Percentiles rank a stretch among this genome's conserved stretches.
These are phyloP conservation scores for Conus betulinus DNA, from an alignment of 1,140 invertebrate species.

Conservation along the genomic window DNA sequence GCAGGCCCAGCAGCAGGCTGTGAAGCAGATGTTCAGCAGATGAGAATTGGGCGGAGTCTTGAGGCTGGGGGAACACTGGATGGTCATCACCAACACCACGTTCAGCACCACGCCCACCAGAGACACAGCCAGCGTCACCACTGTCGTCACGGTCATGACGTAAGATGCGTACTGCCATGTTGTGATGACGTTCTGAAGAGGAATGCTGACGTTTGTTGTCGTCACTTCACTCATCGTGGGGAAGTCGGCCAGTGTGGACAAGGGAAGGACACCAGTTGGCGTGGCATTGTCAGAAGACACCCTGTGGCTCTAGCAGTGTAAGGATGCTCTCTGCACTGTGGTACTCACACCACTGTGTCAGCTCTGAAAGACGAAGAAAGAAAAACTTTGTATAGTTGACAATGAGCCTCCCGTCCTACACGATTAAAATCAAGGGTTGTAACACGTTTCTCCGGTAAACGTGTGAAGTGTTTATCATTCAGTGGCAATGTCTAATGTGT, in stretches of 20 bases:
- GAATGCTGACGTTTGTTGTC: neutral
- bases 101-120: conserved; percentile 52
- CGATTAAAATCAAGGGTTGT: too few species aligned
- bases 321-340: neutral
- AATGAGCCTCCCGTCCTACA: too few species aligned
- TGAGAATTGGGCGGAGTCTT: conserved; percentile 65
- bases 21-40: conserved; percentile 65
- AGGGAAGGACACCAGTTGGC: neutral
- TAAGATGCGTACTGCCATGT: conserved; percentile 40
- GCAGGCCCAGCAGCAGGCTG: conserved; percentile 56
- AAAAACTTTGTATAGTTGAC: too few species aligned
- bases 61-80: conserved; percentile 59
- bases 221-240: neutral
- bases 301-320: neutral
- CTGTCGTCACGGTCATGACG: conserved; percentile 45
- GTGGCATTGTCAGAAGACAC: neutral
- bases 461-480: too few species aligned
- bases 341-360: too few species aligned
- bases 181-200: neutral
- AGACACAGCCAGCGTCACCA: conserved; percentile 46
- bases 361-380: neutral
- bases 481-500: too few species aligned
- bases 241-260: neutral
- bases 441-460: too few species aligned
- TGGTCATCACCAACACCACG: conserved; percentile 50